A percentile compares a stretch with the other conserved stretches of the same genome.
Conservation (phyloP, 2,888 invertebrate species). For the Lampropteryx suffumata region DNA sequence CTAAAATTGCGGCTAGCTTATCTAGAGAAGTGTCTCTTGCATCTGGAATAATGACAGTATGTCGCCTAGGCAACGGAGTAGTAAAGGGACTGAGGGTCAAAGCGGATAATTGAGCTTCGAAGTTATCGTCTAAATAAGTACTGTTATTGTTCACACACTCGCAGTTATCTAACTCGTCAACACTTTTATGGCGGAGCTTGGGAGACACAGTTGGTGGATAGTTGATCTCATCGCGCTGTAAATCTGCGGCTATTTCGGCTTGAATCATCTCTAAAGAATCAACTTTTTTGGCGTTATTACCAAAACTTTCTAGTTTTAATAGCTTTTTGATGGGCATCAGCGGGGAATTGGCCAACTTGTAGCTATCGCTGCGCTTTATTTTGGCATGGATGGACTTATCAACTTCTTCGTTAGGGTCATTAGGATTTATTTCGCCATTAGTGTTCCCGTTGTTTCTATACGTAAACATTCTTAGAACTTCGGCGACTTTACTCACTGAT, state of each 20-base stretch:
- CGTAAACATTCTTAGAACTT: constrained; percentile 76
- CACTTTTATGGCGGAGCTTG: constrained; percentile 66
- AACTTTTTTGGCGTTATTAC: constrained; percentile 69
- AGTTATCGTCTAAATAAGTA: constrained; percentile 55
- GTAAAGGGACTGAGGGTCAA: constrained; percentile 72
- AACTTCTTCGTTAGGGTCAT: constrained; percentile 38
- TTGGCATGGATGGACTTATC: constrained; percentile 67
- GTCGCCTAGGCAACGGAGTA: constrained; percentile 70
- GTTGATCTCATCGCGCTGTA: constrained; percentile 87
- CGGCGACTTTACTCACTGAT: constrained; percentile 66
- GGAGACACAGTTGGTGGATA: constrained; percentile 87
- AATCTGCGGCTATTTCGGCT: constrained; percentile 84
- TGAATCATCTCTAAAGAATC: constrained; percentile 82
- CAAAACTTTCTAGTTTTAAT: constrained; percentile 76
- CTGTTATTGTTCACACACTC: constrained; percentile 56
- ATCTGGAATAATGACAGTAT: constrained; percentile 67
- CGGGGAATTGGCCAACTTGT: constrained; percentile 90
- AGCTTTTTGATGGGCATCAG: constrained; percentile 86
- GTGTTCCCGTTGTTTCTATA: constrained; percentile 57
- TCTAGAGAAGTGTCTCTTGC: constrained; percentile 67
- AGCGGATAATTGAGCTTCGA: constrained; percentile 68
- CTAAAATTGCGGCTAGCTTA: constrained; percentile 72
- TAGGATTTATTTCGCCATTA: constrained; percentile 42
- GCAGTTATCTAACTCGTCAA: constrained; percentile 60
- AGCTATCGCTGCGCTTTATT: constrained; percentile 92